Conservation (phyloP, 2,888 invertebrate species). For the Oligia latruncula region DNA sequence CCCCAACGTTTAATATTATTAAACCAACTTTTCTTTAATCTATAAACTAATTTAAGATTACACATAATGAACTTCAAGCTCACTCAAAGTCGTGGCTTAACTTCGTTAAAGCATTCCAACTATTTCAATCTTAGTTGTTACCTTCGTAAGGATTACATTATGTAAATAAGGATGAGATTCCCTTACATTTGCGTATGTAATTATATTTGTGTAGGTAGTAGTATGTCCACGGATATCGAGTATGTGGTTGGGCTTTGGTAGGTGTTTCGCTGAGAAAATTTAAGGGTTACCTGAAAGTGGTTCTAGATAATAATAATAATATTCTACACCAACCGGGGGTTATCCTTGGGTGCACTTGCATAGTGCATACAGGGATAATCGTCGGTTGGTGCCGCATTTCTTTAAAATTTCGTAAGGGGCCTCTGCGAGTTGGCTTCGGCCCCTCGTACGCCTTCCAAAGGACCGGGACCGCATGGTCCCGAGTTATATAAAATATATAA, state of each 20-base stretch:
- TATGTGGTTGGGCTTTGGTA: neutral
- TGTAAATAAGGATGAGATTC: conserved; percentile 36
- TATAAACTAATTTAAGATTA: conserved; percentile 39
- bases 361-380: too few relatives aligned
- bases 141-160: conserved; percentile 43
- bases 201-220: conserved; percentile 30
- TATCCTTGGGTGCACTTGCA: too few relatives aligned
- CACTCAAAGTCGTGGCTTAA: conserved; percentile 30
- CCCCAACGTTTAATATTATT: neutral
- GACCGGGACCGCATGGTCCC: too few relatives aligned
- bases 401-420: too few relatives aligned
- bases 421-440: too few relatives aligned
- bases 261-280: neutral
- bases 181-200: conserved; percentile 32
- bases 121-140: conserved; percentile 62
- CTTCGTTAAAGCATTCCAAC: conserved; percentile 47
- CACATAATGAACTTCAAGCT: conserved; percentile 39
- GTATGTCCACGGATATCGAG: neutral
- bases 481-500: too few relatives aligned
- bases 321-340: too few relatives aligned
- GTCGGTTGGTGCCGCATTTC: too few relatives aligned
- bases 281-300: neutral
- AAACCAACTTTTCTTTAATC: conserved; percentile 24
- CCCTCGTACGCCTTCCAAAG: too few relatives aligned
- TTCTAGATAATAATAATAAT: neutral